Conservation (phyloP, 2,113 vertebrate species). For the Aldabrachelys gigantea region DNA sequence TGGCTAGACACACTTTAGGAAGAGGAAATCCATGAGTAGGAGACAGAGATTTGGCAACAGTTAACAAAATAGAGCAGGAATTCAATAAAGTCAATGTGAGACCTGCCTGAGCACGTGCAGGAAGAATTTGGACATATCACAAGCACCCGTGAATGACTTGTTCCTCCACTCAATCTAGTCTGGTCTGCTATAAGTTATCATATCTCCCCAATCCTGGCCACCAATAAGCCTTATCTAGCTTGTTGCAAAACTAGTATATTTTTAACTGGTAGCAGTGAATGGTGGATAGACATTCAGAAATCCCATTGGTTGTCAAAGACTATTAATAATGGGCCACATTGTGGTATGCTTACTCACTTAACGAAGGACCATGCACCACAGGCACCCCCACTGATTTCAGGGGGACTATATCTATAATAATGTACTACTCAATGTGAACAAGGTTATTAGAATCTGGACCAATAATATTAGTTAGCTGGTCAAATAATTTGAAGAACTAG, state of each 20-base stretch:
- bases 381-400: not conserved
- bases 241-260: not conserved
- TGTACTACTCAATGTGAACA: not conserved
- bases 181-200: not conserved
- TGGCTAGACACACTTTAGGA: not conserved
- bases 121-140: not conserved
- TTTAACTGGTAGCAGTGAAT: not conserved
- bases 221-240: not conserved
- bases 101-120: not conserved
- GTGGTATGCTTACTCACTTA: rapidly evolving
- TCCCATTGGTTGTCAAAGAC: not conserved
- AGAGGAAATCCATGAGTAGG: not conserved
- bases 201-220: not conserved
- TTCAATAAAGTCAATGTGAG: not conserved
- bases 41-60: not conserved
- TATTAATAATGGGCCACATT: not conserved
- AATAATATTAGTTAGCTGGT: not conserved
- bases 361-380: no score
- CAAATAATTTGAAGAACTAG: not conserved
- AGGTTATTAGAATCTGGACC: not conserved
- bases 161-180: not conserved
- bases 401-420: rapidly evolving
- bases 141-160: not conserved
- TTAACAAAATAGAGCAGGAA: not conserved
- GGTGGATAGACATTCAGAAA: not conserved